These are phyloP conservation scores for Takifugu flavidus DNA, from an alignment of 2,113 vertebrate species.

Conservation along the genomic window DNA sequence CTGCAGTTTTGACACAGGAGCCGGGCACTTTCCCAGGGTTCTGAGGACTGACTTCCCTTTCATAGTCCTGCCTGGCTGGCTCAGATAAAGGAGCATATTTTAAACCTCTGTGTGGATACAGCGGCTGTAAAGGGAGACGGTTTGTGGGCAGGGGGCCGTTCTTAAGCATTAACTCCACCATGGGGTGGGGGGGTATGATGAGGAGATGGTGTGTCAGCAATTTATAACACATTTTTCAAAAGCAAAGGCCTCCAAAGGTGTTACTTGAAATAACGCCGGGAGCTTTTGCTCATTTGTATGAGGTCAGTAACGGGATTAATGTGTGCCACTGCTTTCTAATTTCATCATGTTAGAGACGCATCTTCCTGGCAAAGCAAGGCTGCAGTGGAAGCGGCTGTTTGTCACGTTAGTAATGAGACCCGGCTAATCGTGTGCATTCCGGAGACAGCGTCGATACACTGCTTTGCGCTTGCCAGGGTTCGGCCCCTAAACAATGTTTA, in stretches of 20 bases:
- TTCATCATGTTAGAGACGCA: slow-evolving; percentile 24
- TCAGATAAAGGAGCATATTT: slow-evolving; percentile 78
- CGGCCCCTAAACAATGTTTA: slow-evolving; percentile 73
- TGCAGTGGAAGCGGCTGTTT: slow-evolving; percentile 60
- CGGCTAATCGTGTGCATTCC: slow-evolving; percentile 72
- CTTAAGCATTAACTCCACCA: slow-evolving; percentile 53
- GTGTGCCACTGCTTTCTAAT: slow-evolving; percentile 38
- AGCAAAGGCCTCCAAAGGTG: slow-evolving; percentile 23
- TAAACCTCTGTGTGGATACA: slow-evolving; percentile 69
- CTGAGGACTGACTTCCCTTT: slow-evolving; percentile 73
- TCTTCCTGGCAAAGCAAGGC: slow-evolving; percentile 58
- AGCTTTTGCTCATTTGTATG: slow-evolving; percentile 23
- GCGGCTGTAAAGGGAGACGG: slow-evolving; percentile 60
- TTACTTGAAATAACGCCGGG: slow-evolving; percentile 37
- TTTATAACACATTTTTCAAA: slow-evolving; percentile 6
- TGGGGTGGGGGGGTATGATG: not conserved
- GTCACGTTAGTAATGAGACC: slow-evolving; percentile 74
- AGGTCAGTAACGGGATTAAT: slow-evolving; percentile 20
- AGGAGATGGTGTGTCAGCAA: slow-evolving; percentile 14
- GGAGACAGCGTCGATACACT: slow-evolving; percentile 71
- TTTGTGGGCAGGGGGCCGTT: slow-evolving; percentile 48
- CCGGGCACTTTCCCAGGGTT: slow-evolving; percentile 71
- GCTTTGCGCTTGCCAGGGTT: slow-evolving; percentile 71
- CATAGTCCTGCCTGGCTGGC: slow-evolving; percentile 72
- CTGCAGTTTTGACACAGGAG: slow-evolving; percentile 62